These are phyloP conservation scores for Ormyrus labotus DNA, from an alignment of 2,888 invertebrate genomes.

Conservation along the genomic window DNA sequence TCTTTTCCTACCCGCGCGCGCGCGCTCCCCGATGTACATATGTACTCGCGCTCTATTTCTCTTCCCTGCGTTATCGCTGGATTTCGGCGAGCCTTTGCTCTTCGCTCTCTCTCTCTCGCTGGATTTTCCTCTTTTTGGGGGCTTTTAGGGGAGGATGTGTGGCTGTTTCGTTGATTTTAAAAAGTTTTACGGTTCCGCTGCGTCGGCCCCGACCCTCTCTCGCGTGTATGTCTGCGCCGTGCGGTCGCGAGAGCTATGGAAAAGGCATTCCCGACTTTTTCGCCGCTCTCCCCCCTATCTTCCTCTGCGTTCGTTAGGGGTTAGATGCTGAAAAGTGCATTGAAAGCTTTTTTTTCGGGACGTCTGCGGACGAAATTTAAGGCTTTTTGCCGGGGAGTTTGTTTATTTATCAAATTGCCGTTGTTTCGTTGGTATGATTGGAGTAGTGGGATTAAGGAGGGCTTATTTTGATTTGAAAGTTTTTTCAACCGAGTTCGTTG, in stretches of 20 bases:
- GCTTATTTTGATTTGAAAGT: too few relatives aligned
- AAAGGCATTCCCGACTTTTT: neutral
- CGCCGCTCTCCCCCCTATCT: neutral
- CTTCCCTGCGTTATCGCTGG: conserved; percentile 38
- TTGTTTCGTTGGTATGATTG: too few relatives aligned
- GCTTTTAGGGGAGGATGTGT: neutral
- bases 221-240: too few relatives aligned
- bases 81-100: neutral
- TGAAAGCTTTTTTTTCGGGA: too few relatives aligned
- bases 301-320: too few relatives aligned
- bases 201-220: neutral
- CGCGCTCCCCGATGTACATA: conserved; percentile 10
- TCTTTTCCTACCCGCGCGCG: too few relatives aligned
- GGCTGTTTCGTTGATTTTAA: conserved; percentile 41
- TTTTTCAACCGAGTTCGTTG: too few relatives aligned
- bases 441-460: too few relatives aligned
- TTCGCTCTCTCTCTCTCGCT: conserved; percentile 4
- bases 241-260: neutral
- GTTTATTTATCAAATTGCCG: too few relatives aligned
- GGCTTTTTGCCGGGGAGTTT: too few relatives aligned
- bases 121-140: neutral
- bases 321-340: too few relatives aligned
- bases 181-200: conserved; percentile 33
- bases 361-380: too few relatives aligned
- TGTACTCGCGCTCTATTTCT: conserved; percentile 53